These are phyloP conservation scores for Caenorhabditis drosophilae DNA, from an alignment of 2,888 invertebrate genomes.

Conservation along the genomic window DNA sequence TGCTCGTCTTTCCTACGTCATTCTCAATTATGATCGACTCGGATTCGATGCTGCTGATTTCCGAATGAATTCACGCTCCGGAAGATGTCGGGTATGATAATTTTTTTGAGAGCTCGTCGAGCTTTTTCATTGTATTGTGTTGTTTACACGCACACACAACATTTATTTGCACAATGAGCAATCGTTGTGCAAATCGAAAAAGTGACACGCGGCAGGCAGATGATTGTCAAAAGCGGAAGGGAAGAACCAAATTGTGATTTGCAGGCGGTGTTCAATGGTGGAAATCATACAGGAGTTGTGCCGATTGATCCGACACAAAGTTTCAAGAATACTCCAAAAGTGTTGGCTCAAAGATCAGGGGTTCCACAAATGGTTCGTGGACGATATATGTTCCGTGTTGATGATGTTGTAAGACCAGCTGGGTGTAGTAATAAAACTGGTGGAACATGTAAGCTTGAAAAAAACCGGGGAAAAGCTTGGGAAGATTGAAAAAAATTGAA, in stretches of 20 bases:
- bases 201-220: too few relatives aligned
- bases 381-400: constrained; percentile 90
- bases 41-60: constrained; percentile 81
- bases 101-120: too few relatives aligned
- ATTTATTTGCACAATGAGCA: constrained; percentile 1
- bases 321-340: constrained; percentile 67
- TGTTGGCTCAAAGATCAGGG: constrained; percentile 64
- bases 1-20: constrained; percentile 79
- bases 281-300: constrained; percentile 68
- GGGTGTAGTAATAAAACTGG: constrained; percentile 76
- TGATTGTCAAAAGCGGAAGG: not conserved
- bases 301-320: constrained; percentile 67
- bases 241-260: too few relatives aligned
- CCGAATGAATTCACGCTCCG: constrained; percentile 64
- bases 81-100: constrained; percentile 61
- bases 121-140: too few relatives aligned
- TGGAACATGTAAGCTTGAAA: constrained; percentile 64
- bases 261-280: constrained; percentile 68
- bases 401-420: constrained; percentile 89
- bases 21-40: constrained; percentile 89
- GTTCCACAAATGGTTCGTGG: constrained; percentile 73
- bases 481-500: constrained; percentile 23
- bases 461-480: not conserved
- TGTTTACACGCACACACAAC: too few relatives aligned
- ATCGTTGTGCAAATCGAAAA: not conserved